Evolutionary conservation across 2,797 vertebrate species (phyloP).

Genomic region (Gymnoscopelus braueri): DNA sequence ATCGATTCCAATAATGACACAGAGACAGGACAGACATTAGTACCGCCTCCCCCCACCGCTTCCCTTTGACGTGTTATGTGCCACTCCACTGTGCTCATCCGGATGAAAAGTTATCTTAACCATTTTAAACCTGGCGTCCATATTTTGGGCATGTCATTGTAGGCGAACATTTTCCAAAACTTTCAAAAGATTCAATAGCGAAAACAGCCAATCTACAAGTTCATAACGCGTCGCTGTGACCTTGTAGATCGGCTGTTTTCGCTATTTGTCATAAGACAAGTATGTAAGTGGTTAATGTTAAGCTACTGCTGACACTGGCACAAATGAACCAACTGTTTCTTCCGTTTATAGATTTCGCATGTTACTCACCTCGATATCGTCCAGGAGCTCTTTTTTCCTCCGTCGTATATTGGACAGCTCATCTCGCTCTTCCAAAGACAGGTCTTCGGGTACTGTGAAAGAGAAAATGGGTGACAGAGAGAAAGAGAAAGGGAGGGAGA

Average conservation of each 20-base stretch:
- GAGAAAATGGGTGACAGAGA: constrained; percentile 23
- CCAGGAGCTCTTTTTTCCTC: constrained; percentile 96
- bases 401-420: constrained; percentile 95
- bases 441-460: constrained; percentile 91
- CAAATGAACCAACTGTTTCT: neutral
- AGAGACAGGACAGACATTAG: neutral
- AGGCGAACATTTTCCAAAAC: too few relatives aligned
- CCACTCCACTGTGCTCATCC: neutral
- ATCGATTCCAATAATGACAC: neutral
- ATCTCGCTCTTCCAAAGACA: constrained; percentile 92
- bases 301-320: constrained; percentile 1
- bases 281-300: neutral
- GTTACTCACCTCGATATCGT: constrained; percentile 94
- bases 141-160: too few relatives aligned
- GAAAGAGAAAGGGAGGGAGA: constrained; percentile 24
- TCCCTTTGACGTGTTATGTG: neutral
- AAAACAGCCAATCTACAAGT: too few relatives aligned
- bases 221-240: too few relatives aligned
- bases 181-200: too few relatives aligned
- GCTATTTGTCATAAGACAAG: too few relatives aligned
- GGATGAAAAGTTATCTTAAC: neutral
- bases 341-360: neutral
- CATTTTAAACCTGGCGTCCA: too few relatives aligned
- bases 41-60: too few relatives aligned
- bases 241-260: too few relatives aligned